Evolutionary conservation across 2,113 vertebrate genomes (phyloP), one percentile per base, ranked within the genome.

Genomic region (Epinephelus lanceolatus): DNA sequence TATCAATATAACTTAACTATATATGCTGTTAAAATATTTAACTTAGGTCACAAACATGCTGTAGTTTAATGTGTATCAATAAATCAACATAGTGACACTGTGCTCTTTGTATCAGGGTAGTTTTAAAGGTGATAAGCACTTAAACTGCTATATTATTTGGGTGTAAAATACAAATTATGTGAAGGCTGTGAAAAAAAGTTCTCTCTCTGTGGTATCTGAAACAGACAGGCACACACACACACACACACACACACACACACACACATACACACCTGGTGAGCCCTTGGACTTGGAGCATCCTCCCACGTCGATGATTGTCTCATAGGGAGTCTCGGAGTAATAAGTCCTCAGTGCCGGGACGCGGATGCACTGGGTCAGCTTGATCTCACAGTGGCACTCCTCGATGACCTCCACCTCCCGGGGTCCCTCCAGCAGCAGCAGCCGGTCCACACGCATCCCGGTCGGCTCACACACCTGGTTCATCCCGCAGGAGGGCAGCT

Each of bases 321-420:
- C 96, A 6, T 95, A 95, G 0, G 95, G 93, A 1, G 95, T 96
- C 80, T 95, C 93, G 5, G 91, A 89, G 86, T 94, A 95, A 80
- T 94, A 96, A 0, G 94, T 97, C 88, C 94, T 96, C 14, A 96
- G 94, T 2, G 94, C 89, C 0, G 91, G 95, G 4, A 96, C 93
- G 3, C 84, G 56, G 57, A 96, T 84, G 67, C 96, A 95, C 65
- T 91, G 91, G 1, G 73, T 45, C 0, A 92, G 84, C n/a, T 68
- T 93, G 1, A 77, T 19, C 42, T 94, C 94, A 14, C 96, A 97
- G 40, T 94, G 96, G 42, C 96, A 96, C 69, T 95, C 89, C 13
- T 96, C 63, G 0, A 95, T 85, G 27, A 96, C 91, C 70, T 96
- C 95, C 59, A 96, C 92, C 63, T 96, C 93, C 25, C 72, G 83